These are phyloP conservation scores for Microctonus brassicae DNA, from an alignment of 2,888 invertebrate species.

Conservation along the genomic window DNA sequence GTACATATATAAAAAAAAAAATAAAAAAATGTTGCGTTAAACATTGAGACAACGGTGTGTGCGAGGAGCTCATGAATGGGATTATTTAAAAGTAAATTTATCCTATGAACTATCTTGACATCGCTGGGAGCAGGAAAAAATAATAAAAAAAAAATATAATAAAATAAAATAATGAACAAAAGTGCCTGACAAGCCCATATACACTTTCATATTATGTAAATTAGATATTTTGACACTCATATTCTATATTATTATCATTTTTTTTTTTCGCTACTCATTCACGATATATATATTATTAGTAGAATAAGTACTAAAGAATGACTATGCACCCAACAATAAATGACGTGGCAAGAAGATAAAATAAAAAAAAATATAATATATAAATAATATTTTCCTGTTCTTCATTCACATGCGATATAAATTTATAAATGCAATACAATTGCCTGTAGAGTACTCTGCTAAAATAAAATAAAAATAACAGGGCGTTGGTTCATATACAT, in stretches of 20 bases:
- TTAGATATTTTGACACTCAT: background rate
- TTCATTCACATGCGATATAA: background rate
- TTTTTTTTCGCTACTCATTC: background rate
- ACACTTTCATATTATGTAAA: background rate
- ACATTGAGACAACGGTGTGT: background rate
- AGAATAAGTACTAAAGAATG: background rate
- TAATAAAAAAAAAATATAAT: background rate
- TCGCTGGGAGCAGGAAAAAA: background rate
- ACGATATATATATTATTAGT: background rate
- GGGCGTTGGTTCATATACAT: background rate
- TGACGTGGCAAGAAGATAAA: background rate
- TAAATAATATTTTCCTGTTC: background rate
- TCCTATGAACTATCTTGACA: background rate
- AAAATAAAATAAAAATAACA: slow-evolving; percentile 22
- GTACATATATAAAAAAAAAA: background rate
- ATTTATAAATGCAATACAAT: background rate
- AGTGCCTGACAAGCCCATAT: background rate
- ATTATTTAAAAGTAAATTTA: background rate
- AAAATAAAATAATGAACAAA: background rate
- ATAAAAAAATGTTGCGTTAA: background rate
- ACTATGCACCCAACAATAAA: background rate
- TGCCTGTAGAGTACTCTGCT: background rate
- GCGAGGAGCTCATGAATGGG: background rate
- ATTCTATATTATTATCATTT: background rate
- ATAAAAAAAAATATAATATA: background rate